Conservation (phyloP, 2,888 invertebrate species). For the Meloe dianella region DNA sequence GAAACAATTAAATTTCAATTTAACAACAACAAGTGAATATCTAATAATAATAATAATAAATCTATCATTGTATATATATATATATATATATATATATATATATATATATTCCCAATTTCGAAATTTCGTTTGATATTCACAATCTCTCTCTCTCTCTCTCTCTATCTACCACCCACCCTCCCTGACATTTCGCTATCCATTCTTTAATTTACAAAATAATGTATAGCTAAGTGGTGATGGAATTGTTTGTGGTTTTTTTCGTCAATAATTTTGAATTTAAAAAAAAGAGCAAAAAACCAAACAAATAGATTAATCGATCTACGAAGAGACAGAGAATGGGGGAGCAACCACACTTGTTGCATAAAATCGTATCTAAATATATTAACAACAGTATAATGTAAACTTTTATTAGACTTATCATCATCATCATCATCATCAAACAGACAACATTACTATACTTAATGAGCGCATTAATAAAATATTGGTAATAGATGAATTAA, state of each 20-base stretch:
- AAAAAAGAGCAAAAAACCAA: too few species aligned
- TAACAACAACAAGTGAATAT: not conserved
- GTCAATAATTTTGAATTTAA: too few species aligned
- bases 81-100: too few species aligned
- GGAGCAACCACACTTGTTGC: not conserved
- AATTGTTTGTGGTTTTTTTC: not conserved
- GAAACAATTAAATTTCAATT: not conserved
- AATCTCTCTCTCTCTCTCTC: not conserved
- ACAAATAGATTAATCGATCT: not conserved
- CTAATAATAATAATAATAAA: not conserved
- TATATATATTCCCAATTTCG: conserved; percentile 4
- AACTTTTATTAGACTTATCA: not conserved
- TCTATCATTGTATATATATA: not conserved
- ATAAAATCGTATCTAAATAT: not conserved
- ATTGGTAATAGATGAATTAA: not conserved
- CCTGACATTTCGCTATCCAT: too few species aligned
- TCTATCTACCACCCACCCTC: too few species aligned
- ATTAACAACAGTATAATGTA: not conserved
- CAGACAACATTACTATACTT: not conserved
- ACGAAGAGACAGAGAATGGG: not conserved
- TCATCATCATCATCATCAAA: not conserved
- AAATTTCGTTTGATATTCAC: not conserved
- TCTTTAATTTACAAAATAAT: too few species aligned
- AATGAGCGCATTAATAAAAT: not conserved
- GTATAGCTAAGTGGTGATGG: not conserved